These are phyloP conservation scores for Eubasilissa regina DNA, from an alignment of 1,140 invertebrate species.

Conservation along the genomic window DNA sequence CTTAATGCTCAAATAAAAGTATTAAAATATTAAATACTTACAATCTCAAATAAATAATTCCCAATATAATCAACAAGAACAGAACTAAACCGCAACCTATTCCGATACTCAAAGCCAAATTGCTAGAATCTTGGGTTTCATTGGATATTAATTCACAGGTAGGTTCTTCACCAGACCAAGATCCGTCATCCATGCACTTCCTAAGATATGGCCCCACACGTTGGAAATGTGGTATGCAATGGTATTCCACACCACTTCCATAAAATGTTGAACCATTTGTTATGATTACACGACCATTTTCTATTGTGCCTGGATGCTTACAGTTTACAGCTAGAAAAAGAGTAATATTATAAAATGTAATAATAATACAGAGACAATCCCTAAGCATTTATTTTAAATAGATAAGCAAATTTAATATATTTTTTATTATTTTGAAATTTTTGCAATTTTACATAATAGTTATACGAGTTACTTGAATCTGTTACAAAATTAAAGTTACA, in stretches of 20 bases:
- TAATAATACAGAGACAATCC: too few relatives aligned
- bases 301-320: slow-evolving; percentile 82
- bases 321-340: slow-evolving; percentile 84
- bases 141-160: slow-evolving; percentile 77
- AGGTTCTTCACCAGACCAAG: slow-evolving; percentile 89
- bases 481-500: too few relatives aligned
- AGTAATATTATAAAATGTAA: slow-evolving; percentile 40
- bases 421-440: too few relatives aligned
- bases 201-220: slow-evolving; percentile 85
- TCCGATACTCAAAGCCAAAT: slow-evolving; percentile 84
- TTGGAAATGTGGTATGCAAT: slow-evolving; percentile 89
- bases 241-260: slow-evolving; percentile 88
- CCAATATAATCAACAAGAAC: slow-evolving; percentile 82
- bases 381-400: too few relatives aligned
- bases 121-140: slow-evolving; percentile 79
- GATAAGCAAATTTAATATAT: too few relatives aligned
- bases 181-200: slow-evolving; percentile 86
- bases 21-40: slow-evolving; percentile 74
- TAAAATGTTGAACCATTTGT: slow-evolving; percentile 88
- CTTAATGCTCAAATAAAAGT: too few relatives aligned
- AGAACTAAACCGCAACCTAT: slow-evolving; percentile 85
- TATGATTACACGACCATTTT: slow-evolving; percentile 89
- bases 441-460: too few relatives aligned
- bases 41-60: slow-evolving; percentile 83
- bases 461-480: too few relatives aligned